Evolutionary conservation across 2,888 invertebrate species (phyloP), one percentile per base, ranked within the genome.

Genomic region (Leptopilina syphax): DNA sequence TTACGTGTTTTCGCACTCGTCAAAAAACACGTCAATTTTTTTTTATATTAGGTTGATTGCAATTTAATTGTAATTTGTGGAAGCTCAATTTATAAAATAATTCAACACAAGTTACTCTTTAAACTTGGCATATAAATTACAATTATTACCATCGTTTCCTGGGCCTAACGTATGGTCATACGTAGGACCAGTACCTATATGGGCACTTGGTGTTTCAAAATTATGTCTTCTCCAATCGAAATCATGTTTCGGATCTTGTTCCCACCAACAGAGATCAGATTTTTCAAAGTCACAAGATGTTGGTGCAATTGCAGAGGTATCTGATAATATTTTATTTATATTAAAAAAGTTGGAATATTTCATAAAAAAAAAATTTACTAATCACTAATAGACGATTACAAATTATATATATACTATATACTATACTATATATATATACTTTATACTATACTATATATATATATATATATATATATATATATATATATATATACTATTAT

Each of bases 251-350:
- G 94, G 93, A 80, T 96, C 96, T 66, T 95, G 95, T 0, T 92
- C 94, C 97, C 97, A 97, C n/a, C 96, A 96, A 85, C 97, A 97
- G 0, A 96, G 88, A 84, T 94, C 94, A 0, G 93, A 91, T 0
- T 92, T 92, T 90, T 96, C 96, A 86, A 96, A 96, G 88, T 96
- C 94, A 85, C 96, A 96, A 44, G 92, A 93, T 50, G 93, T 89
- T 10, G 92, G 88, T 0, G 93, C 92, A 47, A 88, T 86, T 0
- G 90, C 89, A 44, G 86, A 90, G 4, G 91, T 85, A 65, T 89
- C 93, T 94, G 34, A n/a, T 44, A 50, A 34, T 34, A 34, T 34
- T 68, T 34, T 65, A 12, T 34, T 34, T 10, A 13, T 66, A 34
- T 41, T 66, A 18, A 67, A 18, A 44, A n/a, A 44, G 5, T 44